phyloP scores from a whole-genome alignment of 2,113 vertebrate species.

The Suricata suricatta region DNA sequence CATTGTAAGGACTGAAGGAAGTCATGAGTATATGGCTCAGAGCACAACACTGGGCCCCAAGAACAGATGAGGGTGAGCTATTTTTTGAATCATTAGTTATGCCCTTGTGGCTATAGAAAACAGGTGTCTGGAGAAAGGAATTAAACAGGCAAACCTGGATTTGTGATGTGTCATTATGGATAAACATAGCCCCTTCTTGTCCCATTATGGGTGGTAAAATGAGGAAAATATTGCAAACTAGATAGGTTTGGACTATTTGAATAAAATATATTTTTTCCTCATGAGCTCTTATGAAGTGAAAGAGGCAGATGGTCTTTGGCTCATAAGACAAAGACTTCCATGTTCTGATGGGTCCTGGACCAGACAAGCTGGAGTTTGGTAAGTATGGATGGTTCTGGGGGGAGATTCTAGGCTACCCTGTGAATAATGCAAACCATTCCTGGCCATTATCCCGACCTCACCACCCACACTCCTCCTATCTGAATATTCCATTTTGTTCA shows the following conservation, averaged over 20 bases:
- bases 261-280: background rate
- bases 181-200: background rate
- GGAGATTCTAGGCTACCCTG: background rate
- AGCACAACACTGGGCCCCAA: background rate
- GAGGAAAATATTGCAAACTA: background rate
- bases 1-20: background rate
- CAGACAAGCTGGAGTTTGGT: background rate
- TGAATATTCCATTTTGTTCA: background rate
- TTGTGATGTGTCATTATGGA: background rate
- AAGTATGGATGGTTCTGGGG: background rate
- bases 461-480: background rate
- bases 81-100: background rate
- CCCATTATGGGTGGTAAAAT: background rate
- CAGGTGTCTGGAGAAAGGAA: background rate
- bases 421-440: background rate
- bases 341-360: background rate
- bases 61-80: background rate
- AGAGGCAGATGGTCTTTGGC: background rate
- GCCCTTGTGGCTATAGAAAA: background rate
- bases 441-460: background rate
- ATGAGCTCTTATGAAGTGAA: background rate
- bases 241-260: background rate
- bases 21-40: background rate
- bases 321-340: background rate
- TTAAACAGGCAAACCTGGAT: background rate